Evolutionary conservation across 92 coral and sea anemone genomes (phyloP), one percentile per base, ranked within the genome.

Genomic region (Phenganax marumi): DNA sequence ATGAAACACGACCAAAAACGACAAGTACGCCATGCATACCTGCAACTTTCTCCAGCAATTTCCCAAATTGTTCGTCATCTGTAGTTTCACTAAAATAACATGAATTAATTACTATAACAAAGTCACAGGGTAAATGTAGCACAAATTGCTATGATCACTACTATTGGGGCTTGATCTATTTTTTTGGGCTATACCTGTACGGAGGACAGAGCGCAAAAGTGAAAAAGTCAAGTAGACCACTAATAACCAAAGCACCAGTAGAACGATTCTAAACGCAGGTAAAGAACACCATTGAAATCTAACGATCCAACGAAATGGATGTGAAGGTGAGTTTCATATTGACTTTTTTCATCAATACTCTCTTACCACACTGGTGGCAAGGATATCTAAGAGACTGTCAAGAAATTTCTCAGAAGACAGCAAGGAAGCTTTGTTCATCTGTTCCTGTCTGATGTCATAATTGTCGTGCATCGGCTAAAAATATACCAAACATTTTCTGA

Each of bases 151-250:
- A 8, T 13, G 3, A 56, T 68, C 11, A 25, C 73, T 19, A 8
- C 48, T 4, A 26, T 1, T 8, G 13, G 19, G 25, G 3, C 25
- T n/a, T 68, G 25, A 43, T 68, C 21, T 43, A 68, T 0, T 25
- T 0, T 25, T 26, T 46, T 43, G 54, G 10, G 47, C 52, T 50
- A 22, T 84, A 94, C 98, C 98, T 95, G 92, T 95, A 95, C 16
- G 98, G 98, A 60, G 98, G 98, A 63, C 98, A 95, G 25, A 95
- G 88, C 49, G 98, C 98, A 79, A 95, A 95, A n/a, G 93, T 95
- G 14, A 95, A 86, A 73, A 95, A 95, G 85, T 95, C 98, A 77
- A 95, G 91, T 16, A 95, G 84, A 5, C 97, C 92, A 76, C 91
- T 88, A 73, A 95, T 93, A n/a, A 95, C 97, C 66, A 95, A 89